Percentiles rank a stretch among this genome's conserved stretches.
These are phyloP conservation scores for Empis livida DNA, from an alignment of 2,888 invertebrate genomes.

Conservation along the genomic window DNA sequence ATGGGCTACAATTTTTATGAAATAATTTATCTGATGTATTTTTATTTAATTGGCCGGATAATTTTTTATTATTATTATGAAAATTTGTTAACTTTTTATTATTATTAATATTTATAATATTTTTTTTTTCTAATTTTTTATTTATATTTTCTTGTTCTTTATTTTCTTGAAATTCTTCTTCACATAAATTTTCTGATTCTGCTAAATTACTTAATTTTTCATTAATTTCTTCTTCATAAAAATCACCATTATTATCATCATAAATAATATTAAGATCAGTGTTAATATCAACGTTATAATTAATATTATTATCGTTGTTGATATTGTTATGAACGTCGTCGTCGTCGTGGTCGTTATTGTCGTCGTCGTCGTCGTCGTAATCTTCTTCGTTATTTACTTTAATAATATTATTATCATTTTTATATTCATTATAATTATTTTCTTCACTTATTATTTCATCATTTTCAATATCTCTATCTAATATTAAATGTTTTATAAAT, in stretches of 20 bases:
- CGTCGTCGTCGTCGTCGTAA: too few species aligned
- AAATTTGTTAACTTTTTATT: not conserved
- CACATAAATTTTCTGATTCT: constrained; percentile 20
- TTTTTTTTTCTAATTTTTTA: not conserved
- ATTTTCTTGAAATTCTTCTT: constrained; percentile 21
- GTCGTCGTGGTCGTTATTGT: too few species aligned
- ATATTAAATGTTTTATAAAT: not conserved
- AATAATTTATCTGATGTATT: not conserved
- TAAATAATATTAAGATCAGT: too few species aligned
- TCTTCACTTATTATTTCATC: not conserved
- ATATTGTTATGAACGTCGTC: too few species aligned
- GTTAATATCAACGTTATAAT: too few species aligned
- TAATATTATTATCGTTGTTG: constrained; percentile 20
- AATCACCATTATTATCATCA: constrained; percentile 15
- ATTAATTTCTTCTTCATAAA: constrained; percentile 11
- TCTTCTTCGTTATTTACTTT: not conserved
- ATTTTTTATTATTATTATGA: not conserved
- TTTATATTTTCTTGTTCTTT: not conserved
- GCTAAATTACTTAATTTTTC: constrained; percentile 17
- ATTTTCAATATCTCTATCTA: constrained; percentile 1
- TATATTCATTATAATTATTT: not conserved
- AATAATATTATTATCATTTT: not conserved
- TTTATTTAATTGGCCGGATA: not conserved
- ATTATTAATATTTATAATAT: not conserved
- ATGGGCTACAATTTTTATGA: not conserved